These are phyloP conservation scores for Potamilus streckersoni DNA, from an alignment of 1,140 invertebrate genomes.

Conservation along the genomic window DNA sequence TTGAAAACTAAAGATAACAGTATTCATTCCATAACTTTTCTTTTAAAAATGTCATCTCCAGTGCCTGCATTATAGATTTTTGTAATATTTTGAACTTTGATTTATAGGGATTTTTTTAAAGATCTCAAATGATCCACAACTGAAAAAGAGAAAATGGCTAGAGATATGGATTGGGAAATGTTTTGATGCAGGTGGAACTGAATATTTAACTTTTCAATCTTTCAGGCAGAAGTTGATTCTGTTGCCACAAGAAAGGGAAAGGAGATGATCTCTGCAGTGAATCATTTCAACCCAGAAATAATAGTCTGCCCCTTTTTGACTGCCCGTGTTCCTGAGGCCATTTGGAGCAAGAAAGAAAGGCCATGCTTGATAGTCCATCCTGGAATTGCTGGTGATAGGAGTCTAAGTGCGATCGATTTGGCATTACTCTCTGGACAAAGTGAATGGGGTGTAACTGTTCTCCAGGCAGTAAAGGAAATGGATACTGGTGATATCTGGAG, in stretches of 20 bases:
- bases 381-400: constrained; percentile 11
- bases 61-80: too few relatives aligned
- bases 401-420: constrained; percentile 15
- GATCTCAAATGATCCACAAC: too few relatives aligned
- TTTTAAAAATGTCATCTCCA: too few relatives aligned
- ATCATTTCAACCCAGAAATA: constrained; percentile 4
- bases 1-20: too few relatives aligned
- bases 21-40: too few relatives aligned
- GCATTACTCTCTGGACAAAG: background rate
- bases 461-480: constrained; percentile 2
- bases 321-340: background rate
- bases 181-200: too few relatives aligned
- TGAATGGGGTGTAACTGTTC: constrained; percentile 18
- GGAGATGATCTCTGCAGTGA: background rate
- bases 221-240: too few relatives aligned
- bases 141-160: too few relatives aligned
- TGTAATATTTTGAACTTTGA: too few relatives aligned
- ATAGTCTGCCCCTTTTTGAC: constrained; percentile 21
- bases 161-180: too few relatives aligned
- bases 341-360: background rate
- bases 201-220: too few relatives aligned
- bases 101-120: too few relatives aligned
- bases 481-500: constrained; percentile 18
- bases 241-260: background rate
- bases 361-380: constrained; percentile 19